A percentile compares a stretch with the other conserved stretches of the same genome.
phyloP scores from a whole-genome alignment of 1,140 invertebrate genomes.

The Stratiolaelaps scimitus region DNA sequence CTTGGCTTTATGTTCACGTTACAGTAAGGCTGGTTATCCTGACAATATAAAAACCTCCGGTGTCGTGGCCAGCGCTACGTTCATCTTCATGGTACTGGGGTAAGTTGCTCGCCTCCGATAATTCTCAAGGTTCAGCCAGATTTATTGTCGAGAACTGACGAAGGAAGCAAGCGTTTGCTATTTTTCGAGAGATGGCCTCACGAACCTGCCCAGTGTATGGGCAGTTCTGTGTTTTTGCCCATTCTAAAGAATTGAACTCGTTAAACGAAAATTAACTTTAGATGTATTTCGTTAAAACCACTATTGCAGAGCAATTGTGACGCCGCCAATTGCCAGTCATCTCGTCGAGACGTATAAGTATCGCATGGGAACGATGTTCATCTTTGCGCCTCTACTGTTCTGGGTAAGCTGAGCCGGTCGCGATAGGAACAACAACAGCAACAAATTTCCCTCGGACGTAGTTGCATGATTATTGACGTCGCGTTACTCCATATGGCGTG shows the following conservation, averaged over 20 bases:
- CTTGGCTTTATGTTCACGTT: background rate
- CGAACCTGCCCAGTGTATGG: too few species aligned
- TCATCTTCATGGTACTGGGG: conserved; percentile 21
- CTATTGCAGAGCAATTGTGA: conserved; percentile 7
- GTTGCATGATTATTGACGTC: too few species aligned
- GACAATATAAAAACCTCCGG: conserved; percentile 14
- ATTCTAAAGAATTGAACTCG: too few species aligned
- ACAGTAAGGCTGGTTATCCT: conserved; percentile 18
- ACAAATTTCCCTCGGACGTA: too few species aligned
- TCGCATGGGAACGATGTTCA: conserved; percentile 16
- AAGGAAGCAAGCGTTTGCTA: background rate
- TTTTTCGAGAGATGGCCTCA: background rate
- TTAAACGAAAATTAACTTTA: too few species aligned
- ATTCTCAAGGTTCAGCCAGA: too few species aligned
- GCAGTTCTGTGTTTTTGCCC: too few species aligned
- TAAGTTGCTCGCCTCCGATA: too few species aligned
- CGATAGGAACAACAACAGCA: too few species aligned
- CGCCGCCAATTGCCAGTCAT: conserved; percentile 5
- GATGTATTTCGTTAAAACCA: too few species aligned
- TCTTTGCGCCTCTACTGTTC: background rate
- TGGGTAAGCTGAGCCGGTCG: conserved; percentile 6
- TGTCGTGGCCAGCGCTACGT: conserved; percentile 12
- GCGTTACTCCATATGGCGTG: too few species aligned
- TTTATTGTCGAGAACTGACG: too few species aligned
- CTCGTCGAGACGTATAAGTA: background rate